phyloP scores from a whole-genome alignment of 1,140 invertebrate species.

The Diorhabda elongata region DNA sequence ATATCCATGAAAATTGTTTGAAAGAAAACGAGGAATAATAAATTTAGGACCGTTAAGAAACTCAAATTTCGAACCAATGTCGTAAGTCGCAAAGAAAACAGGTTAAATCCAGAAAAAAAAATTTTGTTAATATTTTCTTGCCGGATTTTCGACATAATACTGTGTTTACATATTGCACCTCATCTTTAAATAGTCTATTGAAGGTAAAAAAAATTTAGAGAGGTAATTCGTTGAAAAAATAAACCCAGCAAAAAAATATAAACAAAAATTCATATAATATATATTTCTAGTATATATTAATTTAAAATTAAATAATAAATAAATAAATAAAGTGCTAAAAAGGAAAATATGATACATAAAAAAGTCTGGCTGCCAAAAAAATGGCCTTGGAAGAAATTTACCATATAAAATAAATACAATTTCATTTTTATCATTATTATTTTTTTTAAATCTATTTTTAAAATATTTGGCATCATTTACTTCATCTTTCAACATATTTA shows the following conservation, averaged over 20 bases:
- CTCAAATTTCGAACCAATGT: no score
- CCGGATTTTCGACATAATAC: constrained; percentile 13
- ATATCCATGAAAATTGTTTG: no score
- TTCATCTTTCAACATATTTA: constrained; percentile 41
- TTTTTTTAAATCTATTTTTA: constrained; percentile 26
- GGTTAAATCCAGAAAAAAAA: no score
- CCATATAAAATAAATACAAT: constrained; percentile 22
- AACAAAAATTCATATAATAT: constrained; percentile 2
- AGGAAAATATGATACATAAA: constrained; percentile 28
- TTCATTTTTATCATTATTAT: background rate
- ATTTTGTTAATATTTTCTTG: background rate
- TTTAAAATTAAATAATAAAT: constrained; percentile 14
- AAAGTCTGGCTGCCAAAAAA: constrained; percentile 31
- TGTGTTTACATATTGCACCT: constrained; percentile 15
- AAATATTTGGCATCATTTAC: constrained; percentile 45
- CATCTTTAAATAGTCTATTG: constrained; percentile 3
- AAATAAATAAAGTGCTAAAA: constrained; percentile 23
- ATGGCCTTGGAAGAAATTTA: constrained; percentile 35
- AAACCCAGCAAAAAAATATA: constrained; percentile 2
- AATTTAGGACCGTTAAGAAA: no score
- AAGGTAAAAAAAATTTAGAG: background rate
- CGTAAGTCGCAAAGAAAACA: no score
- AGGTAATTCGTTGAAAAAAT: background rate
- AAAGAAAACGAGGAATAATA: no score
- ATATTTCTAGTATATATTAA: no score